Conservation (phyloP, 2,888 invertebrate species). For the Lycocerus yunnanus region DNA sequence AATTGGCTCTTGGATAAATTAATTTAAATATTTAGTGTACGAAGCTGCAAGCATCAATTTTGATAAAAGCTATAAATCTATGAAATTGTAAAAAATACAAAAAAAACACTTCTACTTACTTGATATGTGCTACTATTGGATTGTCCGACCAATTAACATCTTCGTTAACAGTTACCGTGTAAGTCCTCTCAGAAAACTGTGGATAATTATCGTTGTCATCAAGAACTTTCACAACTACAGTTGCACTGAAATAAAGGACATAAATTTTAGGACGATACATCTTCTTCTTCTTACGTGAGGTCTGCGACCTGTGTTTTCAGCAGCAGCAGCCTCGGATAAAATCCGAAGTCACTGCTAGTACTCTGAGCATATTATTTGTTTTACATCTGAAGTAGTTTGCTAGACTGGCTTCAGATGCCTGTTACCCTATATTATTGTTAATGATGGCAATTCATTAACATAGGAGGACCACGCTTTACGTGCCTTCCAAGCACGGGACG, state of each 20-base stretch:
- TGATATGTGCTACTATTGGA: conserved; percentile 80
- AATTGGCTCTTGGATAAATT: conserved; percentile 30
- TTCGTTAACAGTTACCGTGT: conserved; percentile 85
- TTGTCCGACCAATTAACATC: conserved; percentile 84
- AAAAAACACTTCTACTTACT: conserved; percentile 50
- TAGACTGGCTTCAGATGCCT: too few relatives aligned
- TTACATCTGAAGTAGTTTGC: too few relatives aligned
- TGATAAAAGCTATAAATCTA: not conserved
- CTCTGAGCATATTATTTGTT: too few relatives aligned
- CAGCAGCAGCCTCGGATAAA: too few relatives aligned
- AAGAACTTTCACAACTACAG: conserved; percentile 78
- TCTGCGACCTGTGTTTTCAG: too few relatives aligned
- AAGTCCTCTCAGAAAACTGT: conserved; percentile 88
- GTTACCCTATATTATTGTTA: too few relatives aligned
- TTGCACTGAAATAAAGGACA: conserved; percentile 64
- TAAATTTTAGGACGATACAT: too few relatives aligned
- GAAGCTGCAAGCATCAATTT: conserved; percentile 7
- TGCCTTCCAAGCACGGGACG: too few relatives aligned
- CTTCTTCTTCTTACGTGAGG: too few relatives aligned
- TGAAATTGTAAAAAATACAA: not conserved
- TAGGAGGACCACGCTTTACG: too few relatives aligned
- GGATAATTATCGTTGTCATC: conserved; percentile 96
- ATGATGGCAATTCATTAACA: too few relatives aligned
- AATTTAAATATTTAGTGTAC: conserved; percentile 18
- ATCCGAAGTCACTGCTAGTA: too few relatives aligned